Conservation (phyloP, 2,888 invertebrate species). For the Criorhina ranunculi region DNA sequence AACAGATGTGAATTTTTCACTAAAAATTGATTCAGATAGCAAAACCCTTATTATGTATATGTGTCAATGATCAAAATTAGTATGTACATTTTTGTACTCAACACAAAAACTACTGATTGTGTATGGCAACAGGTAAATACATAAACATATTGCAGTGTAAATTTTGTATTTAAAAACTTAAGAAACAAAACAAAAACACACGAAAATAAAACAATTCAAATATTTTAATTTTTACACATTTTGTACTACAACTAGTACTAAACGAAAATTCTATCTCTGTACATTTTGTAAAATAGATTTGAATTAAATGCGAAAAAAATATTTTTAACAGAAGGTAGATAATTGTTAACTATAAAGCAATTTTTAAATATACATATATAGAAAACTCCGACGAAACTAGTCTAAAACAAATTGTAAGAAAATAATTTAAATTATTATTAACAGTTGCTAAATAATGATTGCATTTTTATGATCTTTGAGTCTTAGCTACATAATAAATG, state of each 20-base stretch:
- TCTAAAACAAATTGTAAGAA: constrained; percentile 6
- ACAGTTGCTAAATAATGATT: constrained; percentile 45
- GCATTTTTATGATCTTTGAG: too few relatives aligned
- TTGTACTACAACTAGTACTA: constrained; percentile 12
- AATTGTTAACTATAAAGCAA: constrained; percentile 17
- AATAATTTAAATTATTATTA: constrained; percentile 8
- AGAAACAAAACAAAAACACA: too few relatives aligned
- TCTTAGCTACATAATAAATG: not conserved
- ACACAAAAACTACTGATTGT: not conserved
- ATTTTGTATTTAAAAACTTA: constrained; percentile 48
- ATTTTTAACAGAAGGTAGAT: constrained; percentile 7
- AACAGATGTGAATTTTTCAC: constrained; percentile 3
- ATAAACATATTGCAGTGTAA: constrained; percentile 30
- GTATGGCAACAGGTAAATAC: not conserved
- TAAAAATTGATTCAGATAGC: constrained; percentile 3
- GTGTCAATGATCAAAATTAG: constrained; percentile 9
- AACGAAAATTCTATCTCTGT: not conserved
- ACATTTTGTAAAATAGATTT: constrained; percentile 38
- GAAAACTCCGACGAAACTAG: constrained; percentile 18
- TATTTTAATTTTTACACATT: constrained; percentile 15
- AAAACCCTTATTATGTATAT: not conserved
- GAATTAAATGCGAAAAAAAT: constrained; percentile 1
- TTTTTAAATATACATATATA: constrained; percentile 19
- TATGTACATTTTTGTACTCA: constrained; percentile 20
- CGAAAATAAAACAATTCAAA: not conserved